Percentiles rank a stretch among this genome's conserved stretches.
Evolutionary conservation across 2,888 invertebrate species (phyloP).

Genomic region (Aleiodes alternator): DNA sequence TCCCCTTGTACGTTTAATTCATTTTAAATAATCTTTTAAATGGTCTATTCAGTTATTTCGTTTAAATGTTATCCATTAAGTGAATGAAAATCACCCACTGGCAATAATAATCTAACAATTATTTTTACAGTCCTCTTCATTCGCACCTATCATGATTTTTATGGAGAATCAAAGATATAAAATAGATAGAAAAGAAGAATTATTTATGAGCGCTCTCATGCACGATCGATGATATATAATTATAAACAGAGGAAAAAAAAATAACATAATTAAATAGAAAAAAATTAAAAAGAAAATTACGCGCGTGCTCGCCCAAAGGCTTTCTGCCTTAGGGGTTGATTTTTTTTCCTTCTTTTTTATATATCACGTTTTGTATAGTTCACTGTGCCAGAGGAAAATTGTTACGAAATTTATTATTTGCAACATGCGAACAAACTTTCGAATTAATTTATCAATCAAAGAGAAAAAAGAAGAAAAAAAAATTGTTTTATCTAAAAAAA

Average conservation of each 20-base stretch:
- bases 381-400: slow-evolving; percentile 26
- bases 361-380: slow-evolving; percentile 26
- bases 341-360: neutral
- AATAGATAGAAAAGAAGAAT: neutral
- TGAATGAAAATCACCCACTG: slow-evolving; percentile 22
- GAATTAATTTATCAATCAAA: slow-evolving; percentile 18
- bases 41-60: slow-evolving; percentile 10
- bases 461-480: neutral
- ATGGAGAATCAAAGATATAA: too few relatives aligned
- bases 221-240: neutral
- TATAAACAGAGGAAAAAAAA: neutral
- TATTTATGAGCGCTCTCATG: neutral
- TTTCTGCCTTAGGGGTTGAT: neutral
- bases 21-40: slow-evolving; percentile 20
- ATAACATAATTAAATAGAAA: slow-evolving; percentile 24
- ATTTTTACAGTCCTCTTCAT: neutral
- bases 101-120: slow-evolving; percentile 12
- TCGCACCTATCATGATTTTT: slow-evolving; percentile 9
- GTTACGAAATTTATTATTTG: slow-evolving; percentile 20
- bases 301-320: slow-evolving; percentile 43
- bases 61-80: slow-evolving; percentile 33
- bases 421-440: slow-evolving; percentile 14
- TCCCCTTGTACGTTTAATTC: slow-evolving; percentile 6
- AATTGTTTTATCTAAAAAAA: too few relatives aligned
- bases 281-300: slow-evolving; percentile 28